phyloP scores from a whole-genome alignment of 1,140 invertebrate species.

The Lepidotrigona ventralis region DNA sequence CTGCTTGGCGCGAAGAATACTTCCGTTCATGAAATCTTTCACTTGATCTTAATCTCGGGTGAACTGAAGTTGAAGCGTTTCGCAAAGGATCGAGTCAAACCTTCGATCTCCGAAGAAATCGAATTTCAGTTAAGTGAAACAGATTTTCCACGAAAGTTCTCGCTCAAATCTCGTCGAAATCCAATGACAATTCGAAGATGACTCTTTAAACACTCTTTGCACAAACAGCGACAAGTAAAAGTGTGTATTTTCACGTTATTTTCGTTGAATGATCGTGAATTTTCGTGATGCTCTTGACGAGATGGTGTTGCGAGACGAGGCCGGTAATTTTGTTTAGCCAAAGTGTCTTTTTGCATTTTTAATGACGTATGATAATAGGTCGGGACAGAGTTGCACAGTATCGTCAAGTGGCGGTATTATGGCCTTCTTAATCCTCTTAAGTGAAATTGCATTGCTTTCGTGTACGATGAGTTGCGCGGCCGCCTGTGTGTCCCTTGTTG shows the following conservation, averaged over 20 bases:
- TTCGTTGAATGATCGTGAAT: not conserved
- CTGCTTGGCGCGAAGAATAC: too few relatives aligned
- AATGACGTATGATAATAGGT: not conserved
- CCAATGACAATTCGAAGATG: too few relatives aligned
- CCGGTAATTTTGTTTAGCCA: not conserved
- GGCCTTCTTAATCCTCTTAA: not conserved
- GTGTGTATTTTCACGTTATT: not conserved
- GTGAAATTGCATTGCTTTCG: not conserved
- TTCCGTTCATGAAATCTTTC: too few relatives aligned
- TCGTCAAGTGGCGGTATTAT: not conserved
- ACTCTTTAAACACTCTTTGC: too few relatives aligned
- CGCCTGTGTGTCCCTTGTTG: not conserved
- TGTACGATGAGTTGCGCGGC: not conserved
- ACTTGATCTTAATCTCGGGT: too few relatives aligned
- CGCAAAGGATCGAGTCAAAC: too few relatives aligned
- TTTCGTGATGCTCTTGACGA: not conserved
- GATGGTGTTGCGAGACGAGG: not conserved
- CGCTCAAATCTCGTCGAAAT: too few relatives aligned
- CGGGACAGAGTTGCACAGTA: not conserved
- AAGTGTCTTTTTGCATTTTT: conserved; percentile 1
- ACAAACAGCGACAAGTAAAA: too few relatives aligned
- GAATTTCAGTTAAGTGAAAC: too few relatives aligned
- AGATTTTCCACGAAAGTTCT: too few relatives aligned
- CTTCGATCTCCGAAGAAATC: too few relatives aligned
- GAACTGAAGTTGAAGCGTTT: too few relatives aligned